Conservation (phyloP, 2,888 invertebrate species). For the Parochlus steinenii region DNA sequence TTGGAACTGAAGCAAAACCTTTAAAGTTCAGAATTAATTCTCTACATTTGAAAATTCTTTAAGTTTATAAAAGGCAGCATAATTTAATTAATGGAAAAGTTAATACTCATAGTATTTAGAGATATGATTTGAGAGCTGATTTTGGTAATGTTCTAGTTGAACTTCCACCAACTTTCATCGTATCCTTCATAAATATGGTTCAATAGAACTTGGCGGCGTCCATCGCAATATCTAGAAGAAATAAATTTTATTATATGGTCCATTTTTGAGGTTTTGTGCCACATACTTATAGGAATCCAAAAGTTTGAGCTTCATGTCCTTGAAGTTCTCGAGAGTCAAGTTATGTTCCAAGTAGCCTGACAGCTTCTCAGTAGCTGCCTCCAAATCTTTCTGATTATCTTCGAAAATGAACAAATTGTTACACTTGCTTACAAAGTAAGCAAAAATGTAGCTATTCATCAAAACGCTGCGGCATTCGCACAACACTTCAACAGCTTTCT, state of each 20-base stretch:
- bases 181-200: conserved; percentile 1
- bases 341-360: neutral
- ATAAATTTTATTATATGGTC: no score
- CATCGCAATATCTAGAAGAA: no score
- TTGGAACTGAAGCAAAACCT: no score
- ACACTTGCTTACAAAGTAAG: conserved; percentile 1
- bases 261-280: no score
- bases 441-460: conserved; percentile 4
- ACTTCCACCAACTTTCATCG: conserved; percentile 8
- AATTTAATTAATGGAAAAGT: no score
- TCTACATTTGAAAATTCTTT: no score
- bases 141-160: no score
- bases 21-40: no score
- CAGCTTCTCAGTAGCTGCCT: neutral
- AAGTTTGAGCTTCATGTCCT: neutral
- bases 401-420: conserved; percentile 6
- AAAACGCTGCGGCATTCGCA: conserved; percentile 1
- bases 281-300: no score
- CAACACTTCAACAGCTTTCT: neutral
- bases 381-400: conserved; percentile 2
- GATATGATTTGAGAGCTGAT: no score
- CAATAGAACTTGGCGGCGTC: neutral
- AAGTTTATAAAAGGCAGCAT: no score
- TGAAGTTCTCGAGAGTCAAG: neutral
- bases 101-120: no score